Base-by-base conservation (phyloP, 2,888 invertebrate genomes). In the Meganola albula region DNA sequence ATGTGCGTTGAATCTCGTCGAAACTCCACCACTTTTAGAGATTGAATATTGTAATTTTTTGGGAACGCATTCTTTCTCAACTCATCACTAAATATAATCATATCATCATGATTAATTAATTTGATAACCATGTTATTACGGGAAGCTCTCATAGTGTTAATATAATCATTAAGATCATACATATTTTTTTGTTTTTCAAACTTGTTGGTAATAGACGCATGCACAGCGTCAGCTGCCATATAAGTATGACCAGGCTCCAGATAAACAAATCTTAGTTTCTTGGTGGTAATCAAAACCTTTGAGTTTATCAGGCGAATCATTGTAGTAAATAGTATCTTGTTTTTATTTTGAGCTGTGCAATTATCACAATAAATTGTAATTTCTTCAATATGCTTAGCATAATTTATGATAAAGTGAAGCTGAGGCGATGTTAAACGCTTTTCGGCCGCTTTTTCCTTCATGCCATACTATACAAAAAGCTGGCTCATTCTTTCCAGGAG, bases 281-380 rank as follows among this genome's bases (percentile, higher is more conserved):
- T 22, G 12, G 27, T 24, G 12, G 20, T 26, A 10, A 37, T 16
- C 10, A 33, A 29, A 6, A n/a, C 26, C 24, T 28, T 12, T 10
- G 37, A 37, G 27, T 37, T 37, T 20, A 37, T 16, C 14, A 37
- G 22, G 3, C 32, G 12, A 20, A 37, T 32, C 37, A 37, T 29
- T 7, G 37, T 23, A n/a, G 37, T 29, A 21, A 33, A 33, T 24
- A 33, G 25, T 14, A 33, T 33, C 25, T 25, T 28, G 27, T 29
- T 37, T 33, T 37, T 33, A 33, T 32, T 32, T 23, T 33, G 33
- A 26, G 37, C 24, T 29, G 37, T 24, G 37, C 32, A 32, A 23
- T 37, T 37, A 22, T 37, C 33, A 33, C 32, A 33, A 29, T 37
- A 33, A 28, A 37, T 21, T 21, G 29, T 10, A n/a, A 35, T 30